phyloP scores from a whole-genome alignment of 2,797 vertebrate species.

The Sebastiscus tertius region DNA sequence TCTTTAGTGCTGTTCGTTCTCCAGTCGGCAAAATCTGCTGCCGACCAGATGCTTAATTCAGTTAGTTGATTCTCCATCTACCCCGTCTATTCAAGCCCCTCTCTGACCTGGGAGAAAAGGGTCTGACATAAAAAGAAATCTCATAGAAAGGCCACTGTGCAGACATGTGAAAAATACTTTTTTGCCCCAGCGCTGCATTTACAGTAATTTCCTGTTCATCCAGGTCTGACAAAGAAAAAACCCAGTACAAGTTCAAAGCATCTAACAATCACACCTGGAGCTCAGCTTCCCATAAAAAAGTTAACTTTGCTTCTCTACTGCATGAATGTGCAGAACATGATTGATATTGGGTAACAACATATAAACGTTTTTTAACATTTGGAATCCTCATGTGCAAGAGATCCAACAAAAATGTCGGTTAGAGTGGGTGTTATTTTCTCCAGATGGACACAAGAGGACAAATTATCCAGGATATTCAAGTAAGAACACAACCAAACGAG shows the following conservation, averaged over 20 bases:
- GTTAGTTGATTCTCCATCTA: constrained; percentile 28
- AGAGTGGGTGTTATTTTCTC: constrained; percentile 54
- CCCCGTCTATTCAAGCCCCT: neutral
- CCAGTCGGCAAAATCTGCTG: constrained; percentile 33
- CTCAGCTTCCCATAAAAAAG: neutral
- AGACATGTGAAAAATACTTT: neutral
- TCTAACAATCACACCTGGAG: constrained; percentile 6
- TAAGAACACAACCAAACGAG: constrained; percentile 41
- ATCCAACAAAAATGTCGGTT: constrained; percentile 36
- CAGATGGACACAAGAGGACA: constrained; percentile 52
- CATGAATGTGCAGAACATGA: constrained; percentile 2
- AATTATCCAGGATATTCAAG: constrained; percentile 44
- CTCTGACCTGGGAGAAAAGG: neutral
- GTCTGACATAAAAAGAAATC: neutral
- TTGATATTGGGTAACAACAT: neutral
- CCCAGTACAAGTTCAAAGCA: neutral
- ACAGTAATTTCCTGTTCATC: constrained; percentile 20
- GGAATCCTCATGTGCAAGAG: constrained; percentile 10
- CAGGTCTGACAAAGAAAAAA: constrained; percentile 7
- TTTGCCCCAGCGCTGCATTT: constrained; percentile 12
- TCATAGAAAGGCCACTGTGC: neutral
- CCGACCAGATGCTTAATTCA: constrained; percentile 36
- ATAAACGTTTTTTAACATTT: constrained; percentile 14
- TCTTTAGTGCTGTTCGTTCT: constrained; percentile 16
- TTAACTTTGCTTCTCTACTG: neutral